Conservation (phyloP, 1,140 invertebrate species). For the Muscidifurax raptorellus region DNA sequence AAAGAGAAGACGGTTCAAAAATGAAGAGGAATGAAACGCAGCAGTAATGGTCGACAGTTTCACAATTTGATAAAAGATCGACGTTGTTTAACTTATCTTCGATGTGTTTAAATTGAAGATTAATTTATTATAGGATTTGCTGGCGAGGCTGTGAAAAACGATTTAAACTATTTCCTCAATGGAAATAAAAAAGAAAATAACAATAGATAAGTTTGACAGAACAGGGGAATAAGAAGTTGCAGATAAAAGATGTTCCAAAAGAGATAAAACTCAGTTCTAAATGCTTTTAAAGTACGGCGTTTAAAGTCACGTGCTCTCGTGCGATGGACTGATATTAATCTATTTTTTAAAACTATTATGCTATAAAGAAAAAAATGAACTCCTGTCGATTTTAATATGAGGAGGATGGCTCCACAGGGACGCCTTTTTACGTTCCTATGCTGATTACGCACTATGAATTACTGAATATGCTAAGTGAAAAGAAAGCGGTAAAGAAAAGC, state of each 20-base stretch:
- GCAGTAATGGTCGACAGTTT: conserved; percentile 28
- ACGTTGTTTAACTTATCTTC: conserved; percentile 32
- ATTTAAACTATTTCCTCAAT: conserved; percentile 37
- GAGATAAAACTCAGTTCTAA: conserved; percentile 43
- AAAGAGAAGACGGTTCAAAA: conserved; percentile 28
- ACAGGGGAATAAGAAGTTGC: conserved; percentile 6
- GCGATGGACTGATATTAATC: conserved; percentile 51
- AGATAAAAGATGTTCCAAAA: conserved; percentile 25
- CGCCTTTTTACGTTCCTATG: conserved; percentile 52
- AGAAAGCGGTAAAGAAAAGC: conserved; percentile 20
- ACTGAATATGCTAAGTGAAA: conserved; percentile 40
- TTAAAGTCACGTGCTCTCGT: neutral
- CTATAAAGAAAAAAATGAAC: conserved; percentile 42
- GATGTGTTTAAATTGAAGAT: conserved; percentile 42
- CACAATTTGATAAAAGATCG: conserved; percentile 22
- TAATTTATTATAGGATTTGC: conserved; percentile 51
- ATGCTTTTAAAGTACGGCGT: conserved; percentile 40
- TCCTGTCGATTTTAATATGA: conserved; percentile 38
- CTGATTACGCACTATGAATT: conserved; percentile 51
- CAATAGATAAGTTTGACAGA: conserved; percentile 45
- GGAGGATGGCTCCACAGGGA: conserved; percentile 26
- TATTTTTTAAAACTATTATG: conserved; percentile 50
- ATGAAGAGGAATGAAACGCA: conserved; percentile 33
- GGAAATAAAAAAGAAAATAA: conserved; percentile 42
- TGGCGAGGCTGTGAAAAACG: conserved; percentile 58